Conservation (phyloP, 2,113 vertebrate species). For the Zosterops borbonicus region DNA sequence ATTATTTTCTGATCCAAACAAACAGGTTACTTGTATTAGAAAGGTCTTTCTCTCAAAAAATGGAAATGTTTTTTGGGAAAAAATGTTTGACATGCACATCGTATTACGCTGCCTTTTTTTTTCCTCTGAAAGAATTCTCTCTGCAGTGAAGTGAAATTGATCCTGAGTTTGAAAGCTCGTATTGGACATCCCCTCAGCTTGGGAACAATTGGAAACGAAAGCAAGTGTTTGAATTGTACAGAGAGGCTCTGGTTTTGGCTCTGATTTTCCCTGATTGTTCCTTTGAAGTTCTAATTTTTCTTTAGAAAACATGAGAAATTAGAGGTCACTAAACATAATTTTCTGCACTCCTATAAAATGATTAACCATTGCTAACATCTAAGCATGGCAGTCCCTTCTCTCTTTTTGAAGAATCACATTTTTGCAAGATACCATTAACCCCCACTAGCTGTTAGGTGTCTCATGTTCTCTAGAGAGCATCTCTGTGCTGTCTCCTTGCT, state of each 20-base stretch:
- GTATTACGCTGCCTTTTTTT: not conserved
- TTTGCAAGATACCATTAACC: not conserved
- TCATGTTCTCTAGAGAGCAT: not conserved
- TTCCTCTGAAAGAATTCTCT: not conserved
- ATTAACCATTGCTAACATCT: not conserved
- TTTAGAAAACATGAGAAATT: not conserved
- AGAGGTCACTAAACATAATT: not conserved
- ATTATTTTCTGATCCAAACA: not conserved
- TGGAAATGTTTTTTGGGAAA: not conserved
- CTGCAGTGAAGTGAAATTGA: not conserved
- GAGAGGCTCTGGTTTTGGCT: not conserved
- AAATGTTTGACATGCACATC: not conserved
- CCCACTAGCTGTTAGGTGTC: not conserved
- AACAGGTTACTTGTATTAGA: not conserved
- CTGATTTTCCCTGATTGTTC: not conserved
- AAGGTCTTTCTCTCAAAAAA: not conserved
- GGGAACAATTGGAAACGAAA: not conserved
- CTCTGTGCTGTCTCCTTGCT: not conserved
- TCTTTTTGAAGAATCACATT: not conserved
- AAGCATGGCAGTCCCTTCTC: not conserved
- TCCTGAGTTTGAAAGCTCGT: not conserved
- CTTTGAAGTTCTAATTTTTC: not conserved
- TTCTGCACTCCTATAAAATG: not conserved
- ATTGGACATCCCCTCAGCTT: not conserved
- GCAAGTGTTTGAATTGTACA: not conserved